Conservation (phyloP, 2,113 vertebrate species). For the Ariopsis seemanni region DNA sequence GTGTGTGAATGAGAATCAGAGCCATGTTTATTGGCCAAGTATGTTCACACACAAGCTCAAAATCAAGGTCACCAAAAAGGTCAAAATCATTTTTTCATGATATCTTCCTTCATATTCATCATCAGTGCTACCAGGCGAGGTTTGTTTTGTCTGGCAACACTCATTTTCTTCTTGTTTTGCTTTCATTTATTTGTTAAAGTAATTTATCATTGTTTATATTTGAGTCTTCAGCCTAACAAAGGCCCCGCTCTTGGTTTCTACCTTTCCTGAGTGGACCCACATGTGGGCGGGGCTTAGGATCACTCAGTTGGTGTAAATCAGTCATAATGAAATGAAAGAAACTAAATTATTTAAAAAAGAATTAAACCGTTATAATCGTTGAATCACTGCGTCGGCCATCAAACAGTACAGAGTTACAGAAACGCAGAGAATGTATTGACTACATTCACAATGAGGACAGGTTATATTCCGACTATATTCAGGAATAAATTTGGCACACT, state of each 20-base stretch:
- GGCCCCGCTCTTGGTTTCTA: neutral
- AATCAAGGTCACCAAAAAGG: no score
- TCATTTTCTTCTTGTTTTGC: no score
- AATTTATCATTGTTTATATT: neutral
- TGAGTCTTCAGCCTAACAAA: neutral
- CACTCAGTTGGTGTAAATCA: neutral
- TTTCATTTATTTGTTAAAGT: neutral
- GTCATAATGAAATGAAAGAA: conserved; percentile 3
- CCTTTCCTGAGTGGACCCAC: neutral
- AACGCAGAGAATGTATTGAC: conserved; percentile 73
- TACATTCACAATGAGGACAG: conserved; percentile 78
- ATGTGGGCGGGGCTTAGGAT: neutral
- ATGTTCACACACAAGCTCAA: no score
- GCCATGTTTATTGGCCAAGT: no score
- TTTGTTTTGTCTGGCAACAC: no score
- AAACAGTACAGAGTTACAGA: conserved; percentile 78
- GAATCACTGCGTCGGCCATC: conserved; percentile 70
- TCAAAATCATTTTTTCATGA: no score
- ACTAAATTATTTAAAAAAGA: conserved; percentile 60
- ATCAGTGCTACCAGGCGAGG: no score
- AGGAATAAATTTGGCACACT: conserved; percentile 73
- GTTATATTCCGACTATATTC: conserved; percentile 73
- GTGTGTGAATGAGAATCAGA: no score
- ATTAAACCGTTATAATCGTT: conserved; percentile 57
- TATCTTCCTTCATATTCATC: no score